Evolutionary conservation across 2,113 vertebrate species (phyloP).

Genomic region (Chelonoidis abingdonii): DNA sequence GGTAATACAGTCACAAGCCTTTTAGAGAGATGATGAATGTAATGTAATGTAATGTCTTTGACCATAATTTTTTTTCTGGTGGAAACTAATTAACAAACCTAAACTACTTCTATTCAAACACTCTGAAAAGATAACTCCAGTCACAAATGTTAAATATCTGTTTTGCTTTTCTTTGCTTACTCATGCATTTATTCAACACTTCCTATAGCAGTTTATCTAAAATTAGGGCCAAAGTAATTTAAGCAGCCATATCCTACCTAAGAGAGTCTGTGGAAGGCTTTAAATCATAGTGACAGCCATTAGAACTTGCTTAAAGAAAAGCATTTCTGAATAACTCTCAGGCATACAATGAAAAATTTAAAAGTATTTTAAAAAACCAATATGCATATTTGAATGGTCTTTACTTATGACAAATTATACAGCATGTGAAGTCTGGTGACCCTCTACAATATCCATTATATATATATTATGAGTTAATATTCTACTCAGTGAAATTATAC

Average conservation of each 20-base stretch:
- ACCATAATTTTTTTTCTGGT: conserved; percentile 57
- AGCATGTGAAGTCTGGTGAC: background rate
- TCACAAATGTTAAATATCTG: conserved; percentile 81
- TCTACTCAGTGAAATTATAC: background rate
- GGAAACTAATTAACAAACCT: conserved; percentile 75
- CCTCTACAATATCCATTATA: background rate
- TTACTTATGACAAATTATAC: conserved; percentile 26
- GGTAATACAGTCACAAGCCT: conserved; percentile 57
- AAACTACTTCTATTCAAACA: conserved; percentile 74
- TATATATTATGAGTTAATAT: background rate
- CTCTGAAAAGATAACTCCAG: conserved; percentile 74
- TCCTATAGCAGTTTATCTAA: conserved; percentile 82
- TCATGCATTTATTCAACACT: conserved; percentile 83
- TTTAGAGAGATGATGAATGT: conserved; percentile 77
- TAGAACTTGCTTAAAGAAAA: conserved; percentile 79
- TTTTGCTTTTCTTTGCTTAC: conserved; percentile 81
- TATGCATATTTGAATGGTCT: conserved; percentile 3
- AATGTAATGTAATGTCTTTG: conserved; percentile 68
- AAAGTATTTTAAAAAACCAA: background rate
- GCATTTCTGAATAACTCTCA: conserved; percentile 71
- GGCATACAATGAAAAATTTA: conserved; percentile 49
- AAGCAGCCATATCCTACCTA: conserved; percentile 74
- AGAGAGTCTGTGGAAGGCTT: conserved; percentile 78
- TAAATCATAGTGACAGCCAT: conserved; percentile 84
- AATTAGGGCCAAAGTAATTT: conserved; percentile 85